phyloP scores from a whole-genome alignment of 2,113 vertebrate species.

The rabbit (Oryctolagus cuniculus) region mOryCun1.1 NC_091438.1:83993501-83994000 shows the following conservation, averaged over 20 bases:
- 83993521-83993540: background rate
- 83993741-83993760: background rate
- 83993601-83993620: background rate
- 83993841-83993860: too few relatives aligned
- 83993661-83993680: background rate
- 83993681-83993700: background rate
- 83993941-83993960: background rate
- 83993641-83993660: background rate
- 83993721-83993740: background rate
- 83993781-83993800: background rate
- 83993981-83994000: too few relatives aligned
- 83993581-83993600: background rate
- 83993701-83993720: slow-evolving; percentile 12
- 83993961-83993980: too few relatives aligned
- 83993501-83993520: background rate
- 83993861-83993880: background rate
- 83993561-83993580: background rate
- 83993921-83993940: background rate
- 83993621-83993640: background rate
- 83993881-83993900: background rate
- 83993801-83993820: background rate
- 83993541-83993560: background rate
- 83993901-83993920: background rate
- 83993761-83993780: background rate
- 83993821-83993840: background rate